phyloP scores from a whole-genome alignment of 2,888 invertebrate species.

The Selenia dentaria region DNA sequence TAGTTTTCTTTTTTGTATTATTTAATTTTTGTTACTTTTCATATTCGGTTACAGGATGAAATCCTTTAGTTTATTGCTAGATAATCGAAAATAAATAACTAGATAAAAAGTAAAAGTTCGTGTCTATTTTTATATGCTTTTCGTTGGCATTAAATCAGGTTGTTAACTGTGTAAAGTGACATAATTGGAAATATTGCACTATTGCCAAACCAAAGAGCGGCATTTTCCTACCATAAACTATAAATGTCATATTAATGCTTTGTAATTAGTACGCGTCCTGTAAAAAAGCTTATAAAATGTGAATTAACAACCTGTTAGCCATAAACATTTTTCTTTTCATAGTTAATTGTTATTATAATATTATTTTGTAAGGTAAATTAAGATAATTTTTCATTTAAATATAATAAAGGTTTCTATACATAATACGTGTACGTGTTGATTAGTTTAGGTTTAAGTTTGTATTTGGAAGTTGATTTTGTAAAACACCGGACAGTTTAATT shows the following conservation, averaged over 20 bases:
- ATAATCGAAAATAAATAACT: constrained; percentile 21
- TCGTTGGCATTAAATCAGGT: constrained; percentile 43
- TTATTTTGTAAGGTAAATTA: constrained; percentile 39
- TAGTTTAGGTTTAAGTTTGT: constrained; percentile 29
- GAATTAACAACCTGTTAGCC: constrained; percentile 45
- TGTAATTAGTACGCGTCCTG: constrained; percentile 59
- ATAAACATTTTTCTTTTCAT: constrained; percentile 31
- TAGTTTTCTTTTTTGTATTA: constrained; percentile 56
- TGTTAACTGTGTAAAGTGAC: constrained; percentile 26
- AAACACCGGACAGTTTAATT: constrained; percentile 24
- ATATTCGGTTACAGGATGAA: constrained; percentile 67
- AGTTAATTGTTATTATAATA: constrained; percentile 47
- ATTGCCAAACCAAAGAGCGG: constrained; percentile 64
- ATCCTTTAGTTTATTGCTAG: constrained; percentile 72
- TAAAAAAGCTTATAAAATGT: constrained; percentile 30
- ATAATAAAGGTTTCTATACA: constrained; percentile 13
- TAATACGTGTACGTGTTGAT: constrained; percentile 11
- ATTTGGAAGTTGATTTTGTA: constrained; percentile 23
- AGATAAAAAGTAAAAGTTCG: no score
- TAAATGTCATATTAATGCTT: constrained; percentile 44
- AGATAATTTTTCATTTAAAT: constrained; percentile 17
- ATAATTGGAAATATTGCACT: constrained; percentile 38
- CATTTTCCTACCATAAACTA: constrained; percentile 45
- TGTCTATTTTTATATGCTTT: constrained; percentile 37
- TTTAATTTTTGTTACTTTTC: constrained; percentile 58